These are phyloP conservation scores for Tenodera sinensis DNA, from an alignment of 2,888 invertebrate genomes.

Conservation along the genomic window DNA sequence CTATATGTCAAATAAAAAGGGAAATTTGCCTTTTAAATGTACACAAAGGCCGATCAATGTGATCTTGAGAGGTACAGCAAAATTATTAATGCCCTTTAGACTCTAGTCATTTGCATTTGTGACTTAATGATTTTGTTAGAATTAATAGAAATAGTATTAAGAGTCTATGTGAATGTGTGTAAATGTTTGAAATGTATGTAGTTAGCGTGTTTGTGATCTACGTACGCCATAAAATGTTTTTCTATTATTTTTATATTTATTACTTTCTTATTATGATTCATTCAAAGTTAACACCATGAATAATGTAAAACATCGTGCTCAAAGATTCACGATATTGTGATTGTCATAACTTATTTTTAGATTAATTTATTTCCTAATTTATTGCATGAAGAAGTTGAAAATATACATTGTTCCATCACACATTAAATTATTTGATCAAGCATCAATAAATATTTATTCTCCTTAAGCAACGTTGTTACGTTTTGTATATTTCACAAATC, in stretches of 20 bases:
- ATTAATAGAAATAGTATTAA: not conserved
- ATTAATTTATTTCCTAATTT: slow-evolving; percentile 11
- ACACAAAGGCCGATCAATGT: not conserved
- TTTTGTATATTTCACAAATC: not conserved
- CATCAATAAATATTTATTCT: slow-evolving; percentile 15
- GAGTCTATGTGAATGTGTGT: not conserved
- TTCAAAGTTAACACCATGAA: not conserved
- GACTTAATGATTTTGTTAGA: not conserved
- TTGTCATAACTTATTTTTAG: not conserved
- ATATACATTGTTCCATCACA: not conserved
- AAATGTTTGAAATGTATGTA: not conserved
- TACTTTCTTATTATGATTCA: not conserved
- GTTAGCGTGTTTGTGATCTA: not conserved
- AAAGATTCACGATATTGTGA: not conserved
- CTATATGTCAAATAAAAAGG: not conserved
- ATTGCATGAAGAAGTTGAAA: not conserved
- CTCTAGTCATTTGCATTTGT: slow-evolving; percentile 9
- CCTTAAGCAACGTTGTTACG: not conserved
- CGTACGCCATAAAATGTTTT: not conserved
- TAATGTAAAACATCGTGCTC: not conserved
- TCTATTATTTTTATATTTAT: not conserved
- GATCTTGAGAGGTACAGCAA: not conserved
- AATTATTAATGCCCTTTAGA: not conserved
- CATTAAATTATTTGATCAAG: not conserved
- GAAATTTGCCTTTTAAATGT: not conserved